phyloP scores from a whole-genome alignment of 1,140 invertebrate genomes.

The Tetragonula clypearis region DNA sequence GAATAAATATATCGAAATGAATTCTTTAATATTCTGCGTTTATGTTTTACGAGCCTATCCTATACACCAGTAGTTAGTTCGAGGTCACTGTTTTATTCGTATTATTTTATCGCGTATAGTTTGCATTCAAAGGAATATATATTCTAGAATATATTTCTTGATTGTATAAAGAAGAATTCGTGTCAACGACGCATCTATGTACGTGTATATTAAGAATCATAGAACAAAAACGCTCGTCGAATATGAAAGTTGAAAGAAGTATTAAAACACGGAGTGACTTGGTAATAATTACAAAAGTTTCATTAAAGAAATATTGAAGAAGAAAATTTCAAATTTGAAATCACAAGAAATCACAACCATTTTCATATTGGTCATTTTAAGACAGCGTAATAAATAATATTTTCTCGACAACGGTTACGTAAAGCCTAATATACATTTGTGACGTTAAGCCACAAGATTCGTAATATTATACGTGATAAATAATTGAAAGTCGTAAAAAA shows the following conservation, averaged over 20 bases:
- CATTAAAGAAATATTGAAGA: background rate
- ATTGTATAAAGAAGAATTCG: background rate
- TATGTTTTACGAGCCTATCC: background rate
- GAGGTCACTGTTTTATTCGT: background rate
- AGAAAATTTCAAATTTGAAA: background rate
- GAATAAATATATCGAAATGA: background rate
- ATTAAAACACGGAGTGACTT: background rate
- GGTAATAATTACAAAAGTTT: background rate
- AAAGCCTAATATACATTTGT: background rate
- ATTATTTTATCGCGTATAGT: background rate
- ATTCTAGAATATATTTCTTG: background rate
- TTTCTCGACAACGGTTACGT: background rate
- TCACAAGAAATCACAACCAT: background rate
- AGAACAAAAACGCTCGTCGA: background rate
- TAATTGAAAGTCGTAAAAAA: background rate
- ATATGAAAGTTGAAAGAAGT: background rate
- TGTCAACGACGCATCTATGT: background rate
- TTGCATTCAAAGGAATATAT: background rate
- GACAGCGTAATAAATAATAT: background rate
- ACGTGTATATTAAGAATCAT: background rate
- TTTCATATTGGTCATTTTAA: background rate
- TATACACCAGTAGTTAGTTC: background rate
- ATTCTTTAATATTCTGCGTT: background rate
- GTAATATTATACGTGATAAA: background rate
- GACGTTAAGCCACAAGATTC: too few species aligned